A percentile compares a stretch with the other conserved stretches of the same genome.
Conservation (phyloP, 1,140 invertebrate species). For the Scaptomyza graminum region DNA sequence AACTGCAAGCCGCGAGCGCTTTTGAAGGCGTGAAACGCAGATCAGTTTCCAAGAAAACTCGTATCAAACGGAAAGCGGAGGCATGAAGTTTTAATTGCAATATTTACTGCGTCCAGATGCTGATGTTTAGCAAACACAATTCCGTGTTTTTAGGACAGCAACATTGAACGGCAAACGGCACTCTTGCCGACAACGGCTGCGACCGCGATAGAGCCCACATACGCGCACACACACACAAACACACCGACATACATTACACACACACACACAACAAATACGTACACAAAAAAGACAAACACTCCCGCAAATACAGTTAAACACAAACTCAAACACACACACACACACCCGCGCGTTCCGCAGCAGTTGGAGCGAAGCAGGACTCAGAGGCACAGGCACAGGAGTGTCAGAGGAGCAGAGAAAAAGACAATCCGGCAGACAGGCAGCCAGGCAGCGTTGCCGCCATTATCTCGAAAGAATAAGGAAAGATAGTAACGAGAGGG, state of each 20-base stretch:
- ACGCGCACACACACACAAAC: slow-evolving; percentile 44
- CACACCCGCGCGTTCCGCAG: slow-evolving; percentile 15
- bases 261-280: slow-evolving; percentile 15
- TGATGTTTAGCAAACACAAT: slow-evolving; percentile 50
- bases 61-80: slow-evolving; percentile 20
- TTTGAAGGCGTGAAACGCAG: slow-evolving; percentile 43
- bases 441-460: too few relatives aligned
- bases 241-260: slow-evolving; percentile 21
- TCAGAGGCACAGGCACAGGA: slow-evolving; percentile 10
- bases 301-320: slow-evolving; percentile 23
- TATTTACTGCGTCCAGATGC: slow-evolving; percentile 24
- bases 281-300: slow-evolving; percentile 5
- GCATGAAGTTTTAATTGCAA: slow-evolving; percentile 31
- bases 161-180: slow-evolving; percentile 50
- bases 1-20: slow-evolving; percentile 67
- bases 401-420: too few relatives aligned
- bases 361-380: slow-evolving; percentile 27
- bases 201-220: slow-evolving; percentile 47
- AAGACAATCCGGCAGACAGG: too few relatives aligned
- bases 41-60: slow-evolving; percentile 40
- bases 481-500: too few relatives aligned
- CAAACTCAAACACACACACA: slow-evolving; percentile 19
- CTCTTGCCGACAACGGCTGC: slow-evolving; percentile 56
- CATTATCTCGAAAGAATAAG: too few relatives aligned
- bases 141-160: slow-evolving; percentile 61